These are phyloP conservation scores for Yoshiicerus persimilis DNA, from an alignment of 1,140 invertebrate species.

Conservation along the genomic window DNA sequence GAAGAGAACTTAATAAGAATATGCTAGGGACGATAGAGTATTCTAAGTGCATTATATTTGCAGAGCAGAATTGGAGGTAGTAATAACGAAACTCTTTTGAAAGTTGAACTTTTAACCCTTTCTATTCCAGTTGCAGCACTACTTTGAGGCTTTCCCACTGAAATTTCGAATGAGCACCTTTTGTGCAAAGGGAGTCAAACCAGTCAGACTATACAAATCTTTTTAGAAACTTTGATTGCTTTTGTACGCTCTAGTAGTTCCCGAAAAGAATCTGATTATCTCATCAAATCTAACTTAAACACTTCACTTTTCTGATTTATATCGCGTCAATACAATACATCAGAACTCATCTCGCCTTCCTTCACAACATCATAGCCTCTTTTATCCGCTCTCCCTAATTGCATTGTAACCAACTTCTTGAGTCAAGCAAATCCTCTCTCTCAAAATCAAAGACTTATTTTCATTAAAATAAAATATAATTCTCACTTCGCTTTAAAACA, in stretches of 20 bases:
- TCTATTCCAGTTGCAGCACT: not conserved
- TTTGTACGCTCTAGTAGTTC: not conserved
- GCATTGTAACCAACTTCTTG: not conserved
- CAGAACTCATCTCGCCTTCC: not conserved
- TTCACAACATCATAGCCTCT: not conserved
- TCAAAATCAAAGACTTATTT: too few relatives aligned
- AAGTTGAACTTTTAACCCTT: not conserved
- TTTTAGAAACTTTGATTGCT: conserved; percentile 7
- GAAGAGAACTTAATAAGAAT: too few relatives aligned
- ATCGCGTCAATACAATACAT: not conserved
- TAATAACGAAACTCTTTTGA: not conserved
- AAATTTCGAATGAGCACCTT: not conserved
- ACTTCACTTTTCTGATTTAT: not conserved
- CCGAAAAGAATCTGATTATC: conserved; percentile 15
- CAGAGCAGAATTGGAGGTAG: not conserved
- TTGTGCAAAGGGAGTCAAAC: not conserved
- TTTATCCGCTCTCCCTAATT: not conserved
- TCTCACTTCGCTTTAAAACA: too few relatives aligned
- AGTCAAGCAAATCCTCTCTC: not conserved
- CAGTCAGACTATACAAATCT: not conserved
- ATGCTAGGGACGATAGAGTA: too few relatives aligned
- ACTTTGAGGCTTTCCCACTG: not conserved
- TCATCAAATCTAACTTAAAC: not conserved
- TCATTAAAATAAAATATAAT: not conserved
- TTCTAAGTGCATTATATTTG: too few relatives aligned